Evolutionary conservation across 2,888 invertebrate genomes (phyloP).

Genomic region (Sarcophaga rosellei): DNA sequence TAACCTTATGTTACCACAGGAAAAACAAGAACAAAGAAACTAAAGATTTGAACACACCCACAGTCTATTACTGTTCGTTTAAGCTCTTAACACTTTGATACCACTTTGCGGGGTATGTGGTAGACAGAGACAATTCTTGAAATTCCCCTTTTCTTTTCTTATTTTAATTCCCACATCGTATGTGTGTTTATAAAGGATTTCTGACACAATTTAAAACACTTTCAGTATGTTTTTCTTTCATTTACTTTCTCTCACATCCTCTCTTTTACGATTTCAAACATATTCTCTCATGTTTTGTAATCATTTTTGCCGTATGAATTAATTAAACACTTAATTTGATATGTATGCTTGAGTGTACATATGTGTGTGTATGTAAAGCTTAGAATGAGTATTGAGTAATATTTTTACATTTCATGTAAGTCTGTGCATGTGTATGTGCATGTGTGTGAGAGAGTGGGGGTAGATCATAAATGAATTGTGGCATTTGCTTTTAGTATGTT

Average conservation of each 20-base stretch:
- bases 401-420: neutral
- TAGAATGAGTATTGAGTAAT: neutral
- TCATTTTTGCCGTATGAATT: too few species aligned
- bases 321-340: too few species aligned
- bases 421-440: neutral
- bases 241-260: neutral
- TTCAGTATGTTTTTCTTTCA: neutral
- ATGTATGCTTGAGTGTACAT: neutral
- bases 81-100: too few species aligned
- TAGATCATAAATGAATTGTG: conserved; percentile 31
- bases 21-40: too few species aligned
- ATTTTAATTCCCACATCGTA: too few species aligned
- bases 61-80: too few species aligned
- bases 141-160: too few species aligned
- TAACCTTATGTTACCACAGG: conserved; percentile 6
- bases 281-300: too few species aligned
- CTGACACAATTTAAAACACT: neutral
- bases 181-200: neutral
- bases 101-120: too few species aligned
- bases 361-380: neutral
- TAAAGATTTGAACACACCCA: too few species aligned
- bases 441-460: neutral
- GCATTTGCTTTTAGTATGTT: conserved; percentile 26
- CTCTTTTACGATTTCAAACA: too few species aligned
- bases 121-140: too few species aligned